Conservation (phyloP, 2,113 vertebrate genomes). For the Natator depressus region DNA sequence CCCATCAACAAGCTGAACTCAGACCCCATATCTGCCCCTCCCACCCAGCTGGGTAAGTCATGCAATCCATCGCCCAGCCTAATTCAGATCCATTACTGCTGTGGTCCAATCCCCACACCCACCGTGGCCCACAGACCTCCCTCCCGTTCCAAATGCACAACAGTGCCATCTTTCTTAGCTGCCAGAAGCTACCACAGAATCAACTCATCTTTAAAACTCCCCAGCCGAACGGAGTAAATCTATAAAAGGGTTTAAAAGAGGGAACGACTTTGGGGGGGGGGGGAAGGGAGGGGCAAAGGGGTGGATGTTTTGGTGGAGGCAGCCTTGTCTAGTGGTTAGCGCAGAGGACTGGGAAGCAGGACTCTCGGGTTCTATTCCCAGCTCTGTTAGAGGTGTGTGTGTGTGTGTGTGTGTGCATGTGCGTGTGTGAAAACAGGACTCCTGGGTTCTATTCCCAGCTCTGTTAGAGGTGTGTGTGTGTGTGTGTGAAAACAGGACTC, state of each 20-base stretch:
- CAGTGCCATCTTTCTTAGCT: not conserved
- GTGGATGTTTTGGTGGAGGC: not conserved
- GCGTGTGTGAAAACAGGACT: no score
- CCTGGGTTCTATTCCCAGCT: not conserved
- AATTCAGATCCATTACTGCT: not conserved
- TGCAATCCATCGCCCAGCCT: not conserved
- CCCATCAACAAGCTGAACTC: not conserved
- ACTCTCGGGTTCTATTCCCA: not conserved
- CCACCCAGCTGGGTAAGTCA: not conserved
- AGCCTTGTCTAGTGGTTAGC: not conserved
- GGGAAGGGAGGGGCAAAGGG: not conserved
- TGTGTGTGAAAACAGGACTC: no score
- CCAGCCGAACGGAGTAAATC: not conserved
- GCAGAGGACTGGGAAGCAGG: not conserved
- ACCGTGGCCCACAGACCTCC: not conserved
- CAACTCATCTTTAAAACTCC: not conserved
- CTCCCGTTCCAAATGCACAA: not conserved
- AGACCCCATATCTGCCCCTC: not conserved
- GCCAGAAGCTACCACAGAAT: not conserved
- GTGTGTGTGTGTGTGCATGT: no score
- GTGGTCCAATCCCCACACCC: not conserved
- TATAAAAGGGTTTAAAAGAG: not conserved
- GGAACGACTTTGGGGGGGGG: not conserved
- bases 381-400: not conserved
- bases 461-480: no score